Evolutionary conservation across 2,888 invertebrate species (phyloP).

Genomic region (Hetaerina titia): DNA sequence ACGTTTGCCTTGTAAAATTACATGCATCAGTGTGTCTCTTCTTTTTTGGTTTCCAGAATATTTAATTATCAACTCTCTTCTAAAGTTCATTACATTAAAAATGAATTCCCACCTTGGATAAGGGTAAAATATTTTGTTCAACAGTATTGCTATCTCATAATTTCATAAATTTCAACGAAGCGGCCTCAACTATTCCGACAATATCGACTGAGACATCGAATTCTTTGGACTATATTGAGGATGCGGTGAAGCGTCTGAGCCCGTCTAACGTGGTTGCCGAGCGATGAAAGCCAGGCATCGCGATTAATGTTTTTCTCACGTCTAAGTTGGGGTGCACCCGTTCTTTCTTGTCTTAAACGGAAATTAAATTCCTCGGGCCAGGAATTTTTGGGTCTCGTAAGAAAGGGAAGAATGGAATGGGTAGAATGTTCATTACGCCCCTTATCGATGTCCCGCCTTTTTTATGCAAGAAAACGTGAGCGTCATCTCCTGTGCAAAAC

Average conservation of each 20-base stretch:
- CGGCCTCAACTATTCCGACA: neutral
- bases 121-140: too few relatives aligned
- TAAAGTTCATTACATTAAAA: too few relatives aligned
- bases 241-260: neutral
- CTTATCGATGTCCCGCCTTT: neutral
- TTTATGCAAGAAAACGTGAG: neutral
- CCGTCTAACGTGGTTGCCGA: neutral
- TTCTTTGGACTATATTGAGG: slow-evolving; percentile 7
- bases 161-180: too few relatives aligned
- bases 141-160: too few relatives aligned
- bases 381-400: slow-evolving; percentile 33
- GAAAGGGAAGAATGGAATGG: slow-evolving; percentile 6
- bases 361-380: slow-evolving; percentile 19
- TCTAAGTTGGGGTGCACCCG: neutral
- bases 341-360: slow-evolving; percentile 12
- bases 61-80: too few relatives aligned
- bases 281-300: neutral
- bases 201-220: neutral
- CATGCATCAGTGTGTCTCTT: too few relatives aligned
- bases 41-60: too few relatives aligned
- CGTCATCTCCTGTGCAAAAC: neutral
- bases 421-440: slow-evolving; percentile 18
- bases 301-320: slow-evolving; percentile 27
- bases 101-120: too few relatives aligned
- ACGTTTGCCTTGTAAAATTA: too few relatives aligned